These are phyloP conservation scores for Melangyna quadrimaculata DNA, from an alignment of 2,888 invertebrate species.

Conservation along the genomic window DNA sequence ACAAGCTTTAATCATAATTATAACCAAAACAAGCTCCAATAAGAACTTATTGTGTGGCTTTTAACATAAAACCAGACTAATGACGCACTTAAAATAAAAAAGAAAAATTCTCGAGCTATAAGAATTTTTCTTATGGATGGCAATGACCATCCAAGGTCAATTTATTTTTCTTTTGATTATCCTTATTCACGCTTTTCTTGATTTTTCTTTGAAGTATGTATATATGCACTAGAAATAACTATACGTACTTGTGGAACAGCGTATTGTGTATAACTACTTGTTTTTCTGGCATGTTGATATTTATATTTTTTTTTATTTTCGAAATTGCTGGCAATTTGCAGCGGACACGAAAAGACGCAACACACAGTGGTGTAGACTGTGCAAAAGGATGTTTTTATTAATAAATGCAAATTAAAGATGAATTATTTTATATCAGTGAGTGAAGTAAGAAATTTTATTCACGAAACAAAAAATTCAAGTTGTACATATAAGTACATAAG, in stretches of 20 bases:
- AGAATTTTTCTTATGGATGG: background rate
- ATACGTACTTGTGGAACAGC: background rate
- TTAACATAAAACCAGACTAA: slow-evolving; percentile 7
- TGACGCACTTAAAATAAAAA: background rate
- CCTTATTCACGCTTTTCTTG: slow-evolving; percentile 10
- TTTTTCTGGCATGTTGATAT: background rate
- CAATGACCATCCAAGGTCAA: slow-evolving; percentile 37
- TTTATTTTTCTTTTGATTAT: slow-evolving; percentile 3
- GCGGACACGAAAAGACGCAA: background rate
- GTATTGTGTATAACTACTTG: background rate
- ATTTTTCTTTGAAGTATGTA: background rate
- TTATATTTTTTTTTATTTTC: slow-evolving; percentile 8
- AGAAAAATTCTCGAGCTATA: background rate
- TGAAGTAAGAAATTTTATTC: too few relatives aligned
- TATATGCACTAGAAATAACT: background rate
- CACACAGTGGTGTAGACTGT: background rate
- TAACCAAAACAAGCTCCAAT: background rate
- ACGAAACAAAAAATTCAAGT: too few relatives aligned
- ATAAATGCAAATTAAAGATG: too few relatives aligned
- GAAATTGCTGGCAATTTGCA: slow-evolving; percentile 11
- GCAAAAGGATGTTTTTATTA: too few relatives aligned
- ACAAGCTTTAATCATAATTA: slow-evolving; percentile 7
- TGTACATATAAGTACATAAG: too few relatives aligned
- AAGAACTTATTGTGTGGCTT: background rate
- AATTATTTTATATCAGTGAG: too few relatives aligned